A percentile compares a stretch with the other conserved stretches of the same genome.
Evolutionary conservation across 1,140 invertebrate species (phyloP).

Genomic region (Oedothorax gibbosus): DNA sequence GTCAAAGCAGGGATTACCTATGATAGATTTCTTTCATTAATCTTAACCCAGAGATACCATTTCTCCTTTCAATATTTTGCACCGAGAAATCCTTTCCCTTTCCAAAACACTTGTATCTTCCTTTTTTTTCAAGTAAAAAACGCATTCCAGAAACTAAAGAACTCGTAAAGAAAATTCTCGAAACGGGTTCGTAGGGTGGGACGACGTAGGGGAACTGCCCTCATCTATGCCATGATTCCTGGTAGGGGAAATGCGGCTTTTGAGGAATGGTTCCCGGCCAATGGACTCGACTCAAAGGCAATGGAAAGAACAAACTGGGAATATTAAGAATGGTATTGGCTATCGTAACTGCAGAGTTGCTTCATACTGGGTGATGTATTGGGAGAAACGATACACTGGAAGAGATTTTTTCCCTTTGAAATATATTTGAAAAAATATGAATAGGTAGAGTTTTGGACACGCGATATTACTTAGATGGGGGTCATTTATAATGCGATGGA

Average conservation of each 20-base stretch:
- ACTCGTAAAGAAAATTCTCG: not conserved
- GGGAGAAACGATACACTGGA: no score
- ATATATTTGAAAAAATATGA: no score
- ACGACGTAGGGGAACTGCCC: no score
- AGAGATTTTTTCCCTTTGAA: no score
- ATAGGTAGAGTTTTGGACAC: no score
- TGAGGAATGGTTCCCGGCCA: constrained; percentile 7
- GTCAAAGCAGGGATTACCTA: constrained; percentile 33
- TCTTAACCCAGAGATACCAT: constrained; percentile 28
- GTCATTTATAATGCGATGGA: no score
- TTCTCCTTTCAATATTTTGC: constrained; percentile 2
- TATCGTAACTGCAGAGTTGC: not conserved
- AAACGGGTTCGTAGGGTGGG: not conserved
- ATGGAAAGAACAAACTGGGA: not conserved
- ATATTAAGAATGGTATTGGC: constrained; percentile 5
- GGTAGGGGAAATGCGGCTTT: not conserved
- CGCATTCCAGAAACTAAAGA: not conserved
- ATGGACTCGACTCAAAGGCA: not conserved
- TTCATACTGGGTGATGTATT: no score
- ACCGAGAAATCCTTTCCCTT: constrained; percentile 3
- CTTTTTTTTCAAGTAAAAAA: not conserved
- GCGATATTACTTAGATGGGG: no score
- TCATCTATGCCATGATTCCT: constrained; percentile 7
- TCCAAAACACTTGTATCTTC: not conserved
- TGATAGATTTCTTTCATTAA: constrained; percentile 38